phyloP scores from a whole-genome alignment of 2,797 vertebrate genomes.

The Crypturellus tataupa region DNA sequence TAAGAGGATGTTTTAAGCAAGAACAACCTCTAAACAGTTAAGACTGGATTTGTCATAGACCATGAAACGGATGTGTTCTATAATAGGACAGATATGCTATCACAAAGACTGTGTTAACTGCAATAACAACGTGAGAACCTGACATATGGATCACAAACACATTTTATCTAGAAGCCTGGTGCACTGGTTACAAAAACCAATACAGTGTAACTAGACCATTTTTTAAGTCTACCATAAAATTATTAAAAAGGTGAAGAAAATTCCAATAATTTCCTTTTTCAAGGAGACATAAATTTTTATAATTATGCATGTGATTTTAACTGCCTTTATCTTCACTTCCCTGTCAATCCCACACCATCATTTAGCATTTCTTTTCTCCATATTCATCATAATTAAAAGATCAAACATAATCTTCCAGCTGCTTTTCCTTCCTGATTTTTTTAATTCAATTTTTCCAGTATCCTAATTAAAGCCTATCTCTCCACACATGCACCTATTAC shows the following conservation, averaged over 20 bases:
- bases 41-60: background rate
- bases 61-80: background rate
- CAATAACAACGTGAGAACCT: background rate
- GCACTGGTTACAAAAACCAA: background rate
- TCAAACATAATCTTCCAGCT: background rate
- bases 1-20: background rate
- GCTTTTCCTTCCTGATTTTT: background rate
- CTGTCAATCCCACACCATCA: background rate
- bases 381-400: conserved; percentile 17
- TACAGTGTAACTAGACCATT: background rate
- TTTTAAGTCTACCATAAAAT: background rate
- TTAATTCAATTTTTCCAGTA: background rate
- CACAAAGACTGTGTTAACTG: background rate
- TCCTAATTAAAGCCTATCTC: background rate
- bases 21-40: background rate
- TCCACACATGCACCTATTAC: background rate
- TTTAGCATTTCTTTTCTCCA: background rate
- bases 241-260: background rate
- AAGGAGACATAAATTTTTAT: background rate
- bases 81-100: background rate
- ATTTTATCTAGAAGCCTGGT: background rate
- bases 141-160: background rate
- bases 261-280: background rate
- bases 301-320: background rate
- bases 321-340: background rate